Evolutionary conservation across 2,797 vertebrate genomes (phyloP).

Genomic region (Masticophis lateralis): DNA sequence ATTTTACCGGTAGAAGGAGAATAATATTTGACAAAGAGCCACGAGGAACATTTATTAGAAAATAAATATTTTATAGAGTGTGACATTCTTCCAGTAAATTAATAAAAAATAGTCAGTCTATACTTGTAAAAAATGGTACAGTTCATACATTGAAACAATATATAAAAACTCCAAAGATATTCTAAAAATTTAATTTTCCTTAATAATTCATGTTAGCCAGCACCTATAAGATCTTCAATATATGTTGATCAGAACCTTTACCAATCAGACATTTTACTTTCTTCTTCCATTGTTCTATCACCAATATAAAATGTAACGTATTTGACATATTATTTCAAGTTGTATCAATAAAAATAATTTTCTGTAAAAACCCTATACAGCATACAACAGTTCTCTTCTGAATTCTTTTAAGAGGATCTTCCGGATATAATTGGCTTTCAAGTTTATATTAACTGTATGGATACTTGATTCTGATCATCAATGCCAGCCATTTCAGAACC

Average conservation of each 20-base stretch:
- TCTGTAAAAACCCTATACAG: neutral
- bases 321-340: neutral
- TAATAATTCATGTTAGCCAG: neutral
- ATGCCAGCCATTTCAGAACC: neutral
- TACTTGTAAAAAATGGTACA: neutral
- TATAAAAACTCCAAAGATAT: neutral
- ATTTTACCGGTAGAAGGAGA: neutral
- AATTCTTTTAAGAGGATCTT: neutral
- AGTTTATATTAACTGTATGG: neutral
- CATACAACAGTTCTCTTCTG: neutral
- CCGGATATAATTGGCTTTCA: neutral
- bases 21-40: neutral
- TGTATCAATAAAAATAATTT: neutral
- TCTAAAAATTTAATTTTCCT: neutral
- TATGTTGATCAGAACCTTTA: neutral
- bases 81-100: neutral
- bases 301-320: neutral
- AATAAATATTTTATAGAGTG: neutral
- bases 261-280: neutral
- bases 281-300: neutral
- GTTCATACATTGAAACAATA: neutral
- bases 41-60: neutral
- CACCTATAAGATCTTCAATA: neutral
- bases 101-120: neutral
- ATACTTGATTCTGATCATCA: neutral